Conservation (phyloP, 2,797 vertebrate genomes). For the Bovichtus variegatus region DNA sequence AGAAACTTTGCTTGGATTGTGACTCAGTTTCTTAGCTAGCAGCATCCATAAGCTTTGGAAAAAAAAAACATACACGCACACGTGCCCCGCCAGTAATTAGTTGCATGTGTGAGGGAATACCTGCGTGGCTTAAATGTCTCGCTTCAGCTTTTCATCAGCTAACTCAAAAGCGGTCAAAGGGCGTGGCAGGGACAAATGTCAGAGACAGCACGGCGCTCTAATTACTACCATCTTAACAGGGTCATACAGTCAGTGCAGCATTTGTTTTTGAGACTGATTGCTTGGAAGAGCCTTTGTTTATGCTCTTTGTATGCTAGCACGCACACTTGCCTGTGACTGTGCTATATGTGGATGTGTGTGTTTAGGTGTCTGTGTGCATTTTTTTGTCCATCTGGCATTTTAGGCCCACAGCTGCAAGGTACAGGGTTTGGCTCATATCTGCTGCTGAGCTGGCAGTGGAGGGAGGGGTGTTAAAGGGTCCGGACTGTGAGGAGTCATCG, state of each 20-base stretch:
- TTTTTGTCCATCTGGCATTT: slow-evolving; percentile 65
- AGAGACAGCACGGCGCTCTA: slow-evolving; percentile 57
- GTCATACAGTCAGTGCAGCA: slow-evolving; percentile 21
- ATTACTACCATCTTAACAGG: slow-evolving; percentile 64
- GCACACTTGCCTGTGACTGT: slow-evolving; percentile 32
- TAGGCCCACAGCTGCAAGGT: slow-evolving; percentile 62
- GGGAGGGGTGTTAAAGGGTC: slow-evolving; percentile 57
- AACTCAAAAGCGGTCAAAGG: slow-evolving; percentile 61
- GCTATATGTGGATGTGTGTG: slow-evolving; percentile 31
- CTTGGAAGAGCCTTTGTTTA: slow-evolving; percentile 60
- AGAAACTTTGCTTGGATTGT: background rate
- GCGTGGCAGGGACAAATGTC: slow-evolving; percentile 63
- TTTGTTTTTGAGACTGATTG: slow-evolving; percentile 55
- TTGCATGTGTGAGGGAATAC: slow-evolving; percentile 34
- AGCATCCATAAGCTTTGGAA: background rate
- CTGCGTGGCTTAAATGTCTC: slow-evolving; percentile 56
- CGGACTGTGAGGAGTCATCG: slow-evolving; percentile 53
- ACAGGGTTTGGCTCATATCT: slow-evolving; percentile 66
- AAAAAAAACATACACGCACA: slow-evolving; percentile 22
- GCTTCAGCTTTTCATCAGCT: slow-evolving; percentile 72
- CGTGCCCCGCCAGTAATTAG: slow-evolving; percentile 25
- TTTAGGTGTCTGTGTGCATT: slow-evolving; percentile 59
- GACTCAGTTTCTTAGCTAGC: background rate
- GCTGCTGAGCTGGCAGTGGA: slow-evolving; percentile 67
- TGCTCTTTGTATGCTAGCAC: slow-evolving; percentile 25